Base-by-base conservation (phyloP, 2,888 invertebrate genomes). In the Heliconius cydno region DNA sequence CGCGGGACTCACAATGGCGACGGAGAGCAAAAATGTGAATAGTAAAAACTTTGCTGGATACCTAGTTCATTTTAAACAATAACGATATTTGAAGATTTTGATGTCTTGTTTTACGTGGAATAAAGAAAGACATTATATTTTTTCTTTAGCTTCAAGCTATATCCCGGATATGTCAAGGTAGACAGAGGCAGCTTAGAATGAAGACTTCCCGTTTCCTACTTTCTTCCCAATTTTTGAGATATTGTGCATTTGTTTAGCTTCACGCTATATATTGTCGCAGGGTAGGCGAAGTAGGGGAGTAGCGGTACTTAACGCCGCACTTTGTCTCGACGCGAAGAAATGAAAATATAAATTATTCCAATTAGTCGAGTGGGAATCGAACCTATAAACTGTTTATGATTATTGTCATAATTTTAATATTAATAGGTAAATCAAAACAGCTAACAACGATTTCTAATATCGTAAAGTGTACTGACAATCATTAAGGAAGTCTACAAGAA, bases 401-500 rank as follows among this genome's bases (percentile, higher is more conserved):
- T 41, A 41, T 41, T 12, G 41, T 12, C 12, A 41, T 41, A 41
- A 41, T 41, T 41, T 41, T 12, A 41, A 41, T 41, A 41, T 41
- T 41, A 41, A 41, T 12, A 41, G 12, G 7, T 34, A 41, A 41
- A 0, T 41, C 41, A 41, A 12, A 12, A 41, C 12, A 41, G 41
- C 12, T 12, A 41, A 41, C 28, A 65, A 65, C 3, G 65, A 65
- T 41, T 41, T 65, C 5, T 46, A 65, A 65, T 65, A 65, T 79
- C 81, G 76, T 81, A 79, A 81, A 79, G 79, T 79, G 38, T 76
- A 72, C 52, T 63, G 57, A 79, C 77, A 81, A 52, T 60, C 79
- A 81, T 78, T 79, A 82, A 68, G 80, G 79, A 79, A 63, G 79
- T 74, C 82, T 80, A 82, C 82, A 80, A 80, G 80, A 77, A 79